Evolutionary conservation across 2,113 vertebrate genomes (phyloP).

Genomic region (Melospiza georgiana): DNA sequence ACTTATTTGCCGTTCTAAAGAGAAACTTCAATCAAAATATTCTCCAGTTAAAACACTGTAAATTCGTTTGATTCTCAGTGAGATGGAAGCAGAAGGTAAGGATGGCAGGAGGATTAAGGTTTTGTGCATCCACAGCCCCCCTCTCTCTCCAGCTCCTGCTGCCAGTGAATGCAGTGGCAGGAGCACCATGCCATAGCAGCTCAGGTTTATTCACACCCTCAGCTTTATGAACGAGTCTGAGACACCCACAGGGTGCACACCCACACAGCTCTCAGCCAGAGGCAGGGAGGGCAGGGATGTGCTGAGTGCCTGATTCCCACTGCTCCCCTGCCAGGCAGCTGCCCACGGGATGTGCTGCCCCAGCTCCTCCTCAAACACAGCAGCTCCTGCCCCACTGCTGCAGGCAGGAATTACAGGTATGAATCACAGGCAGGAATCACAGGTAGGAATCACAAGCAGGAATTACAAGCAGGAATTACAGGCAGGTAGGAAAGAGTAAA

Average conservation of each 20-base stretch:
- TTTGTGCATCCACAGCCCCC: slow-evolving; percentile 1
- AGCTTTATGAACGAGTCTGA: slow-evolving; percentile 35
- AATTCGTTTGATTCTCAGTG: background rate
- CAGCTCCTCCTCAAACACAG: background rate
- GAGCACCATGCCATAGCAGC: slow-evolving; percentile 7
- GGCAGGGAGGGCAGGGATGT: background rate
- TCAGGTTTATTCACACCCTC: slow-evolving; percentile 46
- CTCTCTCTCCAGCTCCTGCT: background rate
- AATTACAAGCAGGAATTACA: background rate
- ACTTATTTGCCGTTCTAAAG: background rate
- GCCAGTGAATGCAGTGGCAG: background rate
- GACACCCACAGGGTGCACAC: slow-evolving; percentile 41
- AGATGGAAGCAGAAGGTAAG: slow-evolving; percentile 2
- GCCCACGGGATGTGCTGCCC: background rate
- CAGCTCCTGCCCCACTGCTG: background rate
- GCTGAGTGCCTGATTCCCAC: slow-evolving; percentile 11
- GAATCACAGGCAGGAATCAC: background rate
- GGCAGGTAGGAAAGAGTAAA: no score
- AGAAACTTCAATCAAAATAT: background rate
- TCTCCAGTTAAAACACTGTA: background rate
- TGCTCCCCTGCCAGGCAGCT: background rate
- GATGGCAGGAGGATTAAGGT: background rate
- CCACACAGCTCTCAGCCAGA: slow-evolving; percentile 35
- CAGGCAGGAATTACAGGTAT: no score
- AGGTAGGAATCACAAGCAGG: background rate